phyloP scores from a whole-genome alignment of 2,113 vertebrate species.

The Corynorhinus townsendii region DNA sequence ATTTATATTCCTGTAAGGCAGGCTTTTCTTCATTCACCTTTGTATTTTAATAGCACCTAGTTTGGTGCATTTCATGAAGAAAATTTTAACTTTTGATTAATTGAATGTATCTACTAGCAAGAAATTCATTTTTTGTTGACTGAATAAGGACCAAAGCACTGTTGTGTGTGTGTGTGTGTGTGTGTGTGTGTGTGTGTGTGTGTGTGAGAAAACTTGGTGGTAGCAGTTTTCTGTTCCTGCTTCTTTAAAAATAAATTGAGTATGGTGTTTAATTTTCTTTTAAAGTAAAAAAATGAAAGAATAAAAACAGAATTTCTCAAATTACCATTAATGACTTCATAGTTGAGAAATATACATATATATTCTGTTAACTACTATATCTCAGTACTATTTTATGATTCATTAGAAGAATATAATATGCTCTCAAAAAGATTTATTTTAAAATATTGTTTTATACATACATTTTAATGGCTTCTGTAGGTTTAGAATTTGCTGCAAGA shows the following conservation, averaged over 20 bases:
- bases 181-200: background rate
- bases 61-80: background rate
- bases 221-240: background rate
- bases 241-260: background rate
- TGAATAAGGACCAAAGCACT: background rate
- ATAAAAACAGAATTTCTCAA: background rate
- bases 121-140: background rate
- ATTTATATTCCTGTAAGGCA: background rate
- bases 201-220: background rate
- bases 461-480: background rate
- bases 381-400: background rate
- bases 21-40: background rate
- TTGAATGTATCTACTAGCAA: background rate
- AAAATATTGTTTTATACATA: background rate
- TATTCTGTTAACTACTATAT: background rate
- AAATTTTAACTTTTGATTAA: background rate
- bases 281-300: background rate
- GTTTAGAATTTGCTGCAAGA: background rate
- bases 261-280: background rate
- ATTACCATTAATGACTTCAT: background rate
- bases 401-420: background rate
- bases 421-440: background rate
- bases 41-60: background rate
- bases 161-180: background rate
- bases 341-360: background rate